These are phyloP conservation scores for Aphidius gifuensis DNA, from an alignment of 1,140 invertebrate species.

Conservation along the genomic window DNA sequence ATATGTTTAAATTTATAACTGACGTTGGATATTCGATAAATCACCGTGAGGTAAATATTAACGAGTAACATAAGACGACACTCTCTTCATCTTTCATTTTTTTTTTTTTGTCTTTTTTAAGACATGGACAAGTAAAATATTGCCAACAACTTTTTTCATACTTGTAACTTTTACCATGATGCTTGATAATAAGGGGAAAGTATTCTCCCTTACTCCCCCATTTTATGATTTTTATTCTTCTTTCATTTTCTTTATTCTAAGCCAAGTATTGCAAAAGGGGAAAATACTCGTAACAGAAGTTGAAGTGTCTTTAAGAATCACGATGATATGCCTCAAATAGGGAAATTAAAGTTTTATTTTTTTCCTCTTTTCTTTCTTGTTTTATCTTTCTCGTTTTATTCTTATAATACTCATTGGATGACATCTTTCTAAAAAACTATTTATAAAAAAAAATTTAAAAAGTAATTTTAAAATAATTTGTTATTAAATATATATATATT, in stretches of 20 bases:
- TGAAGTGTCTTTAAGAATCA: constrained; percentile 19
- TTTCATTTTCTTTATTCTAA: too few relatives aligned
- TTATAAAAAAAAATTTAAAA: neutral
- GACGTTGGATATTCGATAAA: constrained; percentile 43
- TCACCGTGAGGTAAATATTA: constrained; percentile 41
- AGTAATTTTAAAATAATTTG: neutral
- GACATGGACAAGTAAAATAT: constrained; percentile 41
- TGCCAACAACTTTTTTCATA: constrained; percentile 48
- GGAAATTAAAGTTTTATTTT: neutral
- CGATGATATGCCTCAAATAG: constrained; percentile 10
- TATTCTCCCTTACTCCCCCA: too few relatives aligned
- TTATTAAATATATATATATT: neutral
- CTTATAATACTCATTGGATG: too few relatives aligned
- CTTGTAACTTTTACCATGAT: constrained; percentile 38
- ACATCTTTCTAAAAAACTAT: too few relatives aligned
- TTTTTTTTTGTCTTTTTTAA: constrained; percentile 13
- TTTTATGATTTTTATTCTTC: too few relatives aligned
- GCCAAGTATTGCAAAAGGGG: too few relatives aligned
- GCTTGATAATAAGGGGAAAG: constrained; percentile 25
- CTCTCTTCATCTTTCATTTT: constrained; percentile 13
- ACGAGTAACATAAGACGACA: constrained; percentile 36
- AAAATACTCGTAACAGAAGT: constrained; percentile 6
- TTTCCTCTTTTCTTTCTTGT: constrained; percentile 2
- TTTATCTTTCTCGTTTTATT: neutral
- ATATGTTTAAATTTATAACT: constrained; percentile 22